A percentile compares a stretch with the other conserved stretches of the same genome.
Conservation (phyloP, 2,113 vertebrate species). For the Ciconia maguari region DNA sequence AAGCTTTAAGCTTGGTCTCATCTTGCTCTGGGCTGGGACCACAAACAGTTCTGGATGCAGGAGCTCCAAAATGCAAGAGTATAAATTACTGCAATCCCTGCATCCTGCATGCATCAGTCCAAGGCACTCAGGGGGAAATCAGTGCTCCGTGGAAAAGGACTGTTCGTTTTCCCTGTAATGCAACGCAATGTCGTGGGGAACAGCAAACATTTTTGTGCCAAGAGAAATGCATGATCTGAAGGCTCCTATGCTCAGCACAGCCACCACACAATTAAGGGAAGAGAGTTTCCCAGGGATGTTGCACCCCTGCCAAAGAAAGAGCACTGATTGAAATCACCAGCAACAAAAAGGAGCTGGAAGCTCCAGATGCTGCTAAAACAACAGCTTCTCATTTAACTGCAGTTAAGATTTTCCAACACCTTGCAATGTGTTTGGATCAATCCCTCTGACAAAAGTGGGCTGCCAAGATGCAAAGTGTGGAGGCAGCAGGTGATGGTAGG, state of each 20-base stretch:
- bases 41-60: neutral
- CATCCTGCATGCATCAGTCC: neutral
- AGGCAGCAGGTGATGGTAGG: neutral
- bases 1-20: neutral
- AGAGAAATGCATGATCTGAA: neutral
- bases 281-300: neutral
- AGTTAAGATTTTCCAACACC: neutral
- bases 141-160: neutral
- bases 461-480: neutral
- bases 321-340: neutral
- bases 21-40: neutral
- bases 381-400: neutral
- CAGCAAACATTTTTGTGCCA: neutral
- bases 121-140: neutral
- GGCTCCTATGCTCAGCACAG: neutral
- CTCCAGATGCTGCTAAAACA: slow-evolving; percentile 19
- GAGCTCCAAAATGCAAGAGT: neutral
- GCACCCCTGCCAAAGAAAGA: neutral
- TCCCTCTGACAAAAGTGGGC: neutral
- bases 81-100: neutral
- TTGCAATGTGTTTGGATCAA: neutral
- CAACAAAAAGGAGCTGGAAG: neutral
- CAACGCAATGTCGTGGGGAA: accelerated
- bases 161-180: neutral
- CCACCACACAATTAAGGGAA: neutral